Percentiles rank a stretch among this genome's conserved stretches.
Evolutionary conservation across 1,140 invertebrate species (phyloP).

Genomic region (Mycetomoellerius zeteki): DNA sequence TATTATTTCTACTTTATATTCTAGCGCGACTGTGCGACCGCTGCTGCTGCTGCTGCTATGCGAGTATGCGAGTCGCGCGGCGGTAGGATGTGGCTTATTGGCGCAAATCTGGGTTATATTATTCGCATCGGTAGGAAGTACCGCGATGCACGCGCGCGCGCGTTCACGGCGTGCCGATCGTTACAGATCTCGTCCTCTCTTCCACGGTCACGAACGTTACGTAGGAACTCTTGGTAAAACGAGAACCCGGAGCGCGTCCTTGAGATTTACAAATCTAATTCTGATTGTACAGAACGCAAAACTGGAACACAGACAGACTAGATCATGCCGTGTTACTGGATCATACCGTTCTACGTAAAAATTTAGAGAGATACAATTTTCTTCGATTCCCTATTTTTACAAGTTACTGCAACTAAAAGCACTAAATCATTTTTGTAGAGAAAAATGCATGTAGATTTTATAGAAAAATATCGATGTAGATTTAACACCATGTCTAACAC

Average conservation of each 20-base stretch:
- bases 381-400: not conserved
- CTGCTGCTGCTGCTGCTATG: not conserved
- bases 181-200: not conserved
- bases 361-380: constrained; percentile 3
- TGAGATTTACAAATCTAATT: not conserved
- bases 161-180: constrained; percentile 8
- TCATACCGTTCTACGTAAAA: not conserved
- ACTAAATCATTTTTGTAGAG: not conserved
- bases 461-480: too few relatives aligned
- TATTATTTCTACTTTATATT: constrained; percentile 87
- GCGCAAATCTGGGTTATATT: constrained; percentile 86
- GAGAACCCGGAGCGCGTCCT: not conserved
- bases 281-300: not conserved
- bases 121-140: constrained; percentile 77
- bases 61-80: constrained; percentile 57
- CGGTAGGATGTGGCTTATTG: constrained; percentile 85
- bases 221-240: not conserved
- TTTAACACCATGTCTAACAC: too few relatives aligned
- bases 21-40: constrained; percentile 70
- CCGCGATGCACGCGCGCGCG: constrained; percentile 1
- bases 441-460: too few relatives aligned
- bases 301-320: not conserved
- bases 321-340: not conserved
- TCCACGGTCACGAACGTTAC: constrained; percentile 38
- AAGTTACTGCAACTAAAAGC: not conserved